Evolutionary conservation across 2,113 vertebrate species (phyloP).

Genomic region (Gadus macrocephalus): DNA sequence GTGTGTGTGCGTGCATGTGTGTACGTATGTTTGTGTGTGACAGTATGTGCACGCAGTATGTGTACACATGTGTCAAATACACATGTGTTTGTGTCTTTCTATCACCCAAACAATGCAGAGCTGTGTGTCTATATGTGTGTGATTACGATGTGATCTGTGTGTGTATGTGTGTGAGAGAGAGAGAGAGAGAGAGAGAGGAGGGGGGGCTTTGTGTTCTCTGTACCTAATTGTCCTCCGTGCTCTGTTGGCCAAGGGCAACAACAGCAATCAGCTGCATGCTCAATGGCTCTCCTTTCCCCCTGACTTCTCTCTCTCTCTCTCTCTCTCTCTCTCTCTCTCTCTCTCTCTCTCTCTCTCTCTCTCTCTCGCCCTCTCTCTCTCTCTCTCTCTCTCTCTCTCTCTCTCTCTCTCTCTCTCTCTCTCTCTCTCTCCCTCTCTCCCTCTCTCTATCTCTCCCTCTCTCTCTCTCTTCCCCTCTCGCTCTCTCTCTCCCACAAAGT

Average conservation of each 20-base stretch:
- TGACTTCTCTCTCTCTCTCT: conserved; percentile 4
- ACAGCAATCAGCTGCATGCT: conserved; percentile 56
- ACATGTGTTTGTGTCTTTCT: too few relatives aligned
- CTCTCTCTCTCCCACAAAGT: conserved; percentile 12
- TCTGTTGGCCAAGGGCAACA: conserved; percentile 52
- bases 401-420: neutral
- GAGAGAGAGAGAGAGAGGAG: neutral
- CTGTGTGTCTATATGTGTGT: too few relatives aligned
- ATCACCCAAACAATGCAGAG: too few relatives aligned
- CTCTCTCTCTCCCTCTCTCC: conserved; percentile 7
- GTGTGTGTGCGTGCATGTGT: conserved; percentile 12
- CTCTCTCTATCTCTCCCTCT: neutral
- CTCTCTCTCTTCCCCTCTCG: neutral
- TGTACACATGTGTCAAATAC: too few relatives aligned
- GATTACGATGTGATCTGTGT: too few relatives aligned
- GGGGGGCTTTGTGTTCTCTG: conserved; percentile 31
- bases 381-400: conserved; percentile 7
- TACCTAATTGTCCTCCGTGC: conserved; percentile 61
- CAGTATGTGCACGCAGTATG: too few relatives aligned
- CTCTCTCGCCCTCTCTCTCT: neutral
- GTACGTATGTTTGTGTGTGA: neutral
- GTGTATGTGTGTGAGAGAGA: neutral
- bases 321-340: neutral
- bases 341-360: conserved; percentile 9
- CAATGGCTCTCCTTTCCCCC: conserved; percentile 24